Evolutionary conservation across 2,888 invertebrate genomes (phyloP).

Genomic region (Gymnocheta viridis): DNA sequence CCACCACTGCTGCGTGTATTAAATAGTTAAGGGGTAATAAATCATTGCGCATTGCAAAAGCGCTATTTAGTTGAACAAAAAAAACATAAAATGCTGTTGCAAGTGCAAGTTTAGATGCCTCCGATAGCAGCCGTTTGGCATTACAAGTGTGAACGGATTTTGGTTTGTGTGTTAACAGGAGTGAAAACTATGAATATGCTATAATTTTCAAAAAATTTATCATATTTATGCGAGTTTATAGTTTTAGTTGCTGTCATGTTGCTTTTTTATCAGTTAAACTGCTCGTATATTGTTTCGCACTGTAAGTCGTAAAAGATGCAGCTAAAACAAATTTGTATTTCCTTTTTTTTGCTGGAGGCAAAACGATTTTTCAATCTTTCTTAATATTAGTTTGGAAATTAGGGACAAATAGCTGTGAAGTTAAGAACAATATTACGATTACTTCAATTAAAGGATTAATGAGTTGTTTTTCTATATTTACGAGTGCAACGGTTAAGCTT

Average conservation of each 20-base stretch:
- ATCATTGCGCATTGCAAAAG: slow-evolving; percentile 55
- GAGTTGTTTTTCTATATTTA: not conserved
- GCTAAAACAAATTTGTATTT: slow-evolving; percentile 1
- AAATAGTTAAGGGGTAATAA: slow-evolving; percentile 53
- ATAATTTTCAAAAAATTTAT: slow-evolving; percentile 44
- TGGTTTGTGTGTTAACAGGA: slow-evolving; percentile 27
- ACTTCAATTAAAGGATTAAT: not conserved
- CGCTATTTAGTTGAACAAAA: slow-evolving; percentile 27
- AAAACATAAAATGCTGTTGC: slow-evolving; percentile 24
- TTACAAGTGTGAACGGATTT: slow-evolving; percentile 19
- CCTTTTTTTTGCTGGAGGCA: not conserved
- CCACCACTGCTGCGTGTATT: slow-evolving; percentile 42
- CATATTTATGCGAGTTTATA: slow-evolving; percentile 27
- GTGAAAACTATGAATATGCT: slow-evolving; percentile 40
- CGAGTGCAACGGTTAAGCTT: not conserved
- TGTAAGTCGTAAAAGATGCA: not conserved
- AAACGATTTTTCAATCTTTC: slow-evolving; percentile 1
- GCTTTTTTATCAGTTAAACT: slow-evolving; percentile 25
- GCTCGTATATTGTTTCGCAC: slow-evolving; percentile 15
- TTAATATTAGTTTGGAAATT: not conserved
- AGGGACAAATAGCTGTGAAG: not conserved
- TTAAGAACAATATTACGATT: not conserved
- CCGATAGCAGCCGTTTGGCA: slow-evolving; percentile 24
- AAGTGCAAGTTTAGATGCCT: slow-evolving; percentile 34
- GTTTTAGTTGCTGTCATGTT: slow-evolving; percentile 19